A percentile compares a stretch with the other conserved stretches of the same genome.
phyloP scores from a whole-genome alignment of 2,113 vertebrate species.

The Laticauda colubrina region DNA sequence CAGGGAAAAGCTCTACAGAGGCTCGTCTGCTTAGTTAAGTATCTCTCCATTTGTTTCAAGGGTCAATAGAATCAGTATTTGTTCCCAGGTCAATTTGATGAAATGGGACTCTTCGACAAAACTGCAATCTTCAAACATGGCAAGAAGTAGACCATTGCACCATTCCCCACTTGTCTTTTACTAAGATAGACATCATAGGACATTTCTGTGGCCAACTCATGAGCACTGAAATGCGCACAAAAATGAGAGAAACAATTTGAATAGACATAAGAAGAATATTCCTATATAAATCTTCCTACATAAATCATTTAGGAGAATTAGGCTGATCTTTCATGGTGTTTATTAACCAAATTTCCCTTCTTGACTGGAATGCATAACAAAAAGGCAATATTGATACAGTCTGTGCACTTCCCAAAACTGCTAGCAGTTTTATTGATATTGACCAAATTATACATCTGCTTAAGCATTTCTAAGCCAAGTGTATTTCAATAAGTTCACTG shows the following conservation, averaged over 20 bases:
- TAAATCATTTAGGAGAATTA: not conserved
- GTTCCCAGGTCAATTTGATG: not conserved
- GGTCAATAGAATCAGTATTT: not conserved
- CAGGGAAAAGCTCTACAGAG: not conserved
- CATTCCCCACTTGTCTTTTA: not conserved
- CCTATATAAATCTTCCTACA: not conserved
- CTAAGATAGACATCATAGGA: not conserved
- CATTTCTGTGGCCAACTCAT: not conserved
- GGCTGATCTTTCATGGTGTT: not conserved
- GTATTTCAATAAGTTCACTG: conserved; percentile 18
- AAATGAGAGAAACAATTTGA: not conserved
- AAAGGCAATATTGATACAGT: conserved; percentile 28
- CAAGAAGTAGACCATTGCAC: not conserved
- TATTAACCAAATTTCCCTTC: not conserved
- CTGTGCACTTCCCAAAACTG: not conserved
- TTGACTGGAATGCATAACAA: not conserved
- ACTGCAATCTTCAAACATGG: not conserved
- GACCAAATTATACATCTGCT: not conserved
- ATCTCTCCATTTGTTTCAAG: not conserved
- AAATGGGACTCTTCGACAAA: not conserved
- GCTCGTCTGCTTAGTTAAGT: not conserved
- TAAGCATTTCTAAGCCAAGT: conserved; percentile 9
- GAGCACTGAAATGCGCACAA: not conserved
- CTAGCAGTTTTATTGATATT: conserved; percentile 1
- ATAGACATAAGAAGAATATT: not conserved